Evolutionary conservation across 2,797 vertebrate species (phyloP).

Genomic region (Manis javanica): DNA sequence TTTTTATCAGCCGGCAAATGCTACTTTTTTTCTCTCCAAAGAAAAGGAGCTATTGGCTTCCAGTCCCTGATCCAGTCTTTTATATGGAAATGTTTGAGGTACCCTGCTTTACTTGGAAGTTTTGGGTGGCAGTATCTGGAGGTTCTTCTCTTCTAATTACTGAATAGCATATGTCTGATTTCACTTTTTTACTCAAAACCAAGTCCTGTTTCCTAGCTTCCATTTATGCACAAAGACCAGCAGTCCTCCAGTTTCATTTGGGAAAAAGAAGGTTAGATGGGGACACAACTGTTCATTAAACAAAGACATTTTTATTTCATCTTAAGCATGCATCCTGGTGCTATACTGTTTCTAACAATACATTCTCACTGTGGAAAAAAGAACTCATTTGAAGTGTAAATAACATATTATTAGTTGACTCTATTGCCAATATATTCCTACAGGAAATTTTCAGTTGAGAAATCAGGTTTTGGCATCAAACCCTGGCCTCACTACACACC

Average conservation of each 20-base stretch:
- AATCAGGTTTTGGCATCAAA: not conserved
- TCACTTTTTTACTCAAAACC: constrained; percentile 2
- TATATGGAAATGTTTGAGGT: constrained; percentile 10
- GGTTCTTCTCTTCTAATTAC: constrained; percentile 47
- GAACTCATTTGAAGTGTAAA: not conserved
- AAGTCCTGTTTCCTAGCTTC: not conserved
- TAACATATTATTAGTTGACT: not conserved
- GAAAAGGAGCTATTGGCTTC: constrained; percentile 40
- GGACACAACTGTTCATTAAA: not conserved
- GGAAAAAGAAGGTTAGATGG: not conserved
- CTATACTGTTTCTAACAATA: not conserved
- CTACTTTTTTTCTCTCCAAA: not conserved
- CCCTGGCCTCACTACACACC: too few species aligned
- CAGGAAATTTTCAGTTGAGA: not conserved
- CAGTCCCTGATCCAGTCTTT: not conserved
- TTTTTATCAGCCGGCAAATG: not conserved
- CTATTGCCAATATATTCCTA: not conserved
- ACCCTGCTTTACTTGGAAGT: constrained; percentile 30
- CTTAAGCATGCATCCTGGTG: not conserved
- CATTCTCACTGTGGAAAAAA: not conserved
- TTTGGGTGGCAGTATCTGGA: not conserved
- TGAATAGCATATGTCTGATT: not conserved
- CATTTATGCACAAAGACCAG: not conserved
- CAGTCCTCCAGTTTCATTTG: not conserved
- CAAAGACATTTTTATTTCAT: not conserved